phyloP scores from a whole-genome alignment of 2,113 vertebrate genomes.

The Mirza zaza region DNA sequence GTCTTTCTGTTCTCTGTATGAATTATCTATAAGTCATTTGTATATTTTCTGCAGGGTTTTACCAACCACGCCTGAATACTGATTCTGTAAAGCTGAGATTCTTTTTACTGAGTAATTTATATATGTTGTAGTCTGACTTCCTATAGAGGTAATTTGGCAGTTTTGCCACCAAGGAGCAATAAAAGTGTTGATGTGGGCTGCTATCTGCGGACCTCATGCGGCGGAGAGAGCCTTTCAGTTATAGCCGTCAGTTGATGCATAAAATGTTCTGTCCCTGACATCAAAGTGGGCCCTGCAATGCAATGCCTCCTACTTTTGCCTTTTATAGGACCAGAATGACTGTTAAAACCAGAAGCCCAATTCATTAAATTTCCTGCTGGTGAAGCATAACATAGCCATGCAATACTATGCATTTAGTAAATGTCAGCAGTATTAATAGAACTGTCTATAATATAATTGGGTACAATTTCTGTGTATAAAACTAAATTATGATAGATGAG shows the following conservation, averaged over 20 bases:
- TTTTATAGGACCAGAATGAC: conserved; percentile 48
- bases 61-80: background rate
- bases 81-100: background rate
- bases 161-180: conserved; percentile 31
- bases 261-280: conserved; percentile 9
- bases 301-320: background rate
- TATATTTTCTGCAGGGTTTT: conserved; percentile 18
- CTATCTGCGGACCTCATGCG: background rate
- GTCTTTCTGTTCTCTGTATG: background rate
- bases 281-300: background rate
- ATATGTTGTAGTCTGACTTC: background rate
- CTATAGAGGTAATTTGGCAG: conserved; percentile 2
- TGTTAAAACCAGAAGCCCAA: background rate
- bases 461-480: background rate
- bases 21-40: background rate
- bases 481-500: conserved; percentile 14
- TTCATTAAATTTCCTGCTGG: conserved; percentile 25
- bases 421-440: background rate
- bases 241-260: background rate
- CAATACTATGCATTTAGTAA: background rate
- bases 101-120: background rate
- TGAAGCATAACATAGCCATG: background rate
- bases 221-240: background rate
- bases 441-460: background rate
- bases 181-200: background rate